Conservation (phyloP, 2,888 invertebrate genomes). For the Meloe dianella region DNA sequence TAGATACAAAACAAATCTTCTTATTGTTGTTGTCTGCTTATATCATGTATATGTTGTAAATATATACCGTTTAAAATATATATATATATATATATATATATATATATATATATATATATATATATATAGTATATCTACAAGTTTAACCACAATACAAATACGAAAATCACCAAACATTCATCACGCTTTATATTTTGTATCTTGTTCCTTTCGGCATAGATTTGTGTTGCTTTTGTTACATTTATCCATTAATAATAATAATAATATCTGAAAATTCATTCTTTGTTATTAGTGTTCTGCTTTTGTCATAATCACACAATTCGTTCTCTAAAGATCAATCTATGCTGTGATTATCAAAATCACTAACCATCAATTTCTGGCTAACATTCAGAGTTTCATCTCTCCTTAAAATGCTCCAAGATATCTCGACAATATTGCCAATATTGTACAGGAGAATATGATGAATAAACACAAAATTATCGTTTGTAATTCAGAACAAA, state of each 20-base stretch:
- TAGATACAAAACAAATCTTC: conserved; percentile 20
- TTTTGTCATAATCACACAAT: conserved; percentile 19
- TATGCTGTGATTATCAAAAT: not conserved
- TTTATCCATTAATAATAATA: conserved; percentile 16
- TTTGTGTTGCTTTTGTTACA: conserved; percentile 32
- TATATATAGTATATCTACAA: not conserved
- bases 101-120: not conserved
- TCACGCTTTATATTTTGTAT: conserved; percentile 29
- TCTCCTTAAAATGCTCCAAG: not conserved
- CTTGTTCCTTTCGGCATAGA: conserved; percentile 28
- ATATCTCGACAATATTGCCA: not conserved
- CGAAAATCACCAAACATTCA: conserved; percentile 34
- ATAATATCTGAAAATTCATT: conserved; percentile 27
- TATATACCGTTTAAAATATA: not conserved
- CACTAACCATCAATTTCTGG: not conserved
- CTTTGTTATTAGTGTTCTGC: conserved; percentile 26
- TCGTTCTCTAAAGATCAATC: conserved; percentile 13
- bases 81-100: not conserved
- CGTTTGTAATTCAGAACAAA: too few relatives aligned
- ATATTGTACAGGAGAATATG: not conserved
- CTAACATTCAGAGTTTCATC: not conserved
- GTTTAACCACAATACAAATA: conserved; percentile 25
- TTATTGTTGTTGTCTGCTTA: conserved; percentile 19
- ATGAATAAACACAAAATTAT: too few relatives aligned
- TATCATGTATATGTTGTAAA: not conserved